phyloP scores from a whole-genome alignment of 2,888 invertebrate genomes.

The Athalia cordata region DNA sequence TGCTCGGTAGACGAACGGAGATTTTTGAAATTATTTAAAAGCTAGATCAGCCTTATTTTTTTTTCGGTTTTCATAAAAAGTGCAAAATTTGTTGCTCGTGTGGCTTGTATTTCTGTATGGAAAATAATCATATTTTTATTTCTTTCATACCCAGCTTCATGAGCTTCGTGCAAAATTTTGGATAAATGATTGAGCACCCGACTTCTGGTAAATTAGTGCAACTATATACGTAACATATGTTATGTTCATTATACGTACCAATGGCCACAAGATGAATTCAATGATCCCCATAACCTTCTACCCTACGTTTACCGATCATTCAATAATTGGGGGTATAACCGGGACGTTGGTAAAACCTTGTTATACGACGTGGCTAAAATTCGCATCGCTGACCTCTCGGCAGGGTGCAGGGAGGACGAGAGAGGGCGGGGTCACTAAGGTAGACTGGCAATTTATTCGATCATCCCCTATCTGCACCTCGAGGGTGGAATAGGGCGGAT shows the following conservation, averaged over 20 bases:
- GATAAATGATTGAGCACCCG: too few species aligned
- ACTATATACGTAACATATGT: too few species aligned
- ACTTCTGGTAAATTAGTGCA: too few species aligned
- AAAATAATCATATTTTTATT: too few species aligned
- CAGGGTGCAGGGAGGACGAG: not conserved
- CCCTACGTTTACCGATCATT: not conserved
- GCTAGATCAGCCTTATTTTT: too few species aligned
- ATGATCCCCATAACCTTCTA: not conserved
- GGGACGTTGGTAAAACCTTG: conserved; percentile 8
- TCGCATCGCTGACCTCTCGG: conserved; percentile 18
- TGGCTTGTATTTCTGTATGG: too few species aligned
- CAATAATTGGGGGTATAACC: conserved; percentile 12
- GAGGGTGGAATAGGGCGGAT: conserved; percentile 25
- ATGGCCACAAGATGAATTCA: not conserved
- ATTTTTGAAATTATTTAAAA: too few species aligned
- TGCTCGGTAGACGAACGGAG: too few species aligned
- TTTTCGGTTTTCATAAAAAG: too few species aligned
- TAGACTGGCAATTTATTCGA: conserved; percentile 35
- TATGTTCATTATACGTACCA: not conserved
- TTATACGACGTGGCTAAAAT: not conserved
- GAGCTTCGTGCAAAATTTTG: too few species aligned
- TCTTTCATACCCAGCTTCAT: too few species aligned
- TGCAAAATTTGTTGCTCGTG: too few species aligned
- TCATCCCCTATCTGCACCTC: conserved; percentile 31
- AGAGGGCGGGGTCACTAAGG: conserved; percentile 12